Conservation (phyloP, 2,797 vertebrate genomes). For the Choloepus didactylus region DNA sequence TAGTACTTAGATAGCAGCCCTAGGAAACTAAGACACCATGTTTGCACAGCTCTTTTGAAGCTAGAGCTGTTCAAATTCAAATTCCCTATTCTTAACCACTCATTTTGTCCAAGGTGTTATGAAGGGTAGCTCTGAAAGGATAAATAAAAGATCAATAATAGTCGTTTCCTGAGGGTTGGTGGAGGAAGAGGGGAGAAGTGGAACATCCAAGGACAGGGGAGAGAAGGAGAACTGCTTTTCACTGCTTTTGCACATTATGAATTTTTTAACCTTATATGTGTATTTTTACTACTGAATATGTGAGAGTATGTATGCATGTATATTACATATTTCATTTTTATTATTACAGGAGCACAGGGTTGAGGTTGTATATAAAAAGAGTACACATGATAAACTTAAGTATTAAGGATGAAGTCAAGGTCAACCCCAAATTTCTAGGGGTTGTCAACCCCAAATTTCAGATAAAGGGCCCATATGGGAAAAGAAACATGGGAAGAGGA, state of each 20-base stretch:
- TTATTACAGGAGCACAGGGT: background rate
- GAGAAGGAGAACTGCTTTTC: background rate
- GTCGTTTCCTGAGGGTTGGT: background rate
- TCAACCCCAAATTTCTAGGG: background rate
- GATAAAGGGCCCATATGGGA: background rate
- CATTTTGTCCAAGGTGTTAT: background rate
- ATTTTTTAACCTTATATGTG: background rate
- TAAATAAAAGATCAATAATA: background rate
- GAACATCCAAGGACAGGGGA: background rate
- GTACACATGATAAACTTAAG: background rate
- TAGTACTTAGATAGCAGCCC: too few species aligned
- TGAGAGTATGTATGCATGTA: background rate
- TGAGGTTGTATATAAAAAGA: background rate
- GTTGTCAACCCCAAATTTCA: background rate
- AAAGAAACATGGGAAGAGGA: background rate
- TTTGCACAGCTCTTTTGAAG: background rate
- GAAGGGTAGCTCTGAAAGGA: background rate
- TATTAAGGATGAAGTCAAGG: background rate
- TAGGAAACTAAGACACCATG: too few species aligned
- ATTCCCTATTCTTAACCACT: background rate
- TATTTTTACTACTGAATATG: background rate
- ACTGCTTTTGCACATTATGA: background rate
- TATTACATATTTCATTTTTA: background rate
- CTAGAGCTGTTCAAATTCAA: slow-evolving; percentile 36
- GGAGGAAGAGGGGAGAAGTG: background rate